phyloP scores from a whole-genome alignment of 2,888 invertebrate species.

The Erynnis tages region DNA sequence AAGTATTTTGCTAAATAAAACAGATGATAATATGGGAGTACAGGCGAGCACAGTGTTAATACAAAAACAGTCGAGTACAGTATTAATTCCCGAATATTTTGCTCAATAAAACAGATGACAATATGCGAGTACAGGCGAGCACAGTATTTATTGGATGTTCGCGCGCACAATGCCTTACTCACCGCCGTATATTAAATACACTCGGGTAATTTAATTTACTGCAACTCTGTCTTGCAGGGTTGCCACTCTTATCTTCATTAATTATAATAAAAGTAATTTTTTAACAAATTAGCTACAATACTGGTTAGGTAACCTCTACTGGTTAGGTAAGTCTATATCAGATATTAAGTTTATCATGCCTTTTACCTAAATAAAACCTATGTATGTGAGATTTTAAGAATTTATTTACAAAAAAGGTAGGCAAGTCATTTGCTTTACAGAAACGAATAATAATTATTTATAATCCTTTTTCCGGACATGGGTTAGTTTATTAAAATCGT shows the following conservation, averaged over 20 bases:
- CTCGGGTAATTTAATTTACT: slow-evolving; percentile 43
- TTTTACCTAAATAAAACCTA: too few species aligned
- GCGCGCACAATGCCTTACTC: slow-evolving; percentile 17
- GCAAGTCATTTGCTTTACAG: too few species aligned
- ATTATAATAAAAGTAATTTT: too few species aligned
- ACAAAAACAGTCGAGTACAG: not conserved
- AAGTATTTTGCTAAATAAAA: not conserved
- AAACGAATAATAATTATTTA: too few species aligned
- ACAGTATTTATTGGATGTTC: slow-evolving; percentile 21
- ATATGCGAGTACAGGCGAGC: slow-evolving; percentile 10
- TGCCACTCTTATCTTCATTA: slow-evolving; percentile 25
- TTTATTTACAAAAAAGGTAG: too few species aligned
- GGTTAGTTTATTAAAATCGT: too few species aligned
- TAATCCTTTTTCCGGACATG: too few species aligned
- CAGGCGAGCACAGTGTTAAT: not conserved
- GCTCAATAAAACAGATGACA: not conserved
- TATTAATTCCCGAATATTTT: not conserved
- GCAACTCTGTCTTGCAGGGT: slow-evolving; percentile 35
- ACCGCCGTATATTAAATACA: slow-evolving; percentile 39
- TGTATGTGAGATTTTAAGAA: too few species aligned
- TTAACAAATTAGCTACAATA: too few species aligned
- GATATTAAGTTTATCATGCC: too few species aligned
- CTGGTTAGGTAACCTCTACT: too few species aligned
- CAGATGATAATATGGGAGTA: not conserved
- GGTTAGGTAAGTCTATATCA: too few species aligned